A percentile compares a stretch with the other conserved stretches of the same genome.
phyloP scores from a whole-genome alignment of 30 jellyfish, hydroid and myxozoan species.

The Turritopsis rubra region DNA sequence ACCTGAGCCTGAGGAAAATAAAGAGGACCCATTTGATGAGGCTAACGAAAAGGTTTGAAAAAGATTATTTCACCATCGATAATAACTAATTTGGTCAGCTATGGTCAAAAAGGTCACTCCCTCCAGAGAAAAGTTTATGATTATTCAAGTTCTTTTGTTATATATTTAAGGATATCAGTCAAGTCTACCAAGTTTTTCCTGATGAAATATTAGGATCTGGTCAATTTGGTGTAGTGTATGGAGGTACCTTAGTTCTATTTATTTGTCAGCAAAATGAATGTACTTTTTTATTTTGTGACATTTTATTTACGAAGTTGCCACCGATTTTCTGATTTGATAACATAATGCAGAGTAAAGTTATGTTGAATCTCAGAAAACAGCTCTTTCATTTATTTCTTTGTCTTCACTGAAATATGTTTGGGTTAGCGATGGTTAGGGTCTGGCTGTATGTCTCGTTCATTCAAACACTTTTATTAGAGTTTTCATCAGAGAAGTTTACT shows the following conservation, averaged over 20 bases:
- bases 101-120: background rate
- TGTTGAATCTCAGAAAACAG: no score
- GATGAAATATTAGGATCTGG: conserved; percentile 99
- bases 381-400: no score
- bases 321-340: no score
- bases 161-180: conserved; percentile 98
- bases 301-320: no score
- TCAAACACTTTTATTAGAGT: no score
- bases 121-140: no score
- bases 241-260: conserved; percentile 34
- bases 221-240: conserved; percentile 96
- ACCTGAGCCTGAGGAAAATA: background rate
- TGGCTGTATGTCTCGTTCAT: no score
- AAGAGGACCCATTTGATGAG: conserved; percentile 14
- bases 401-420: no score
- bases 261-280: background rate
- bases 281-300: no score
- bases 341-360: no score
- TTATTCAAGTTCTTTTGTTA: background rate
- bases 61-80: background rate
- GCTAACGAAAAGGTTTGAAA: conserved; percentile 16
- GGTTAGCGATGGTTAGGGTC: no score
- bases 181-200: conserved; percentile 84
- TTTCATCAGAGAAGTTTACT: no score
- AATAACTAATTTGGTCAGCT: background rate